phyloP scores from a whole-genome alignment of 2,113 vertebrate species.

The Peromyscus polionotus region DNA sequence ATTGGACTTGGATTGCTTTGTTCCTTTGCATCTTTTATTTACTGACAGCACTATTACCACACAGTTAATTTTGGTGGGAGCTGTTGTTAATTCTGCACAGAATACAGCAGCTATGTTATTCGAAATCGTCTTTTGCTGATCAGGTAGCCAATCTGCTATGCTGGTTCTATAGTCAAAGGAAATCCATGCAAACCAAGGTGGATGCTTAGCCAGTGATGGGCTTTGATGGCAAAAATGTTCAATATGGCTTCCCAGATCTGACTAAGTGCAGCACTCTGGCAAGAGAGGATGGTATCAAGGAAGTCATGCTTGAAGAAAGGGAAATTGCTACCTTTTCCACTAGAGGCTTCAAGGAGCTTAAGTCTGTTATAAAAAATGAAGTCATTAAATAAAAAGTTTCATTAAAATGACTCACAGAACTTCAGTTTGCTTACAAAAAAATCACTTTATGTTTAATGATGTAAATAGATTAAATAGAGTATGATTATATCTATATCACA shows the following conservation, averaged over 20 bases:
- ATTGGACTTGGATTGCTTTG: neutral
- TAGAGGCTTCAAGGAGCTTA: neutral
- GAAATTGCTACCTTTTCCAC: too few species aligned
- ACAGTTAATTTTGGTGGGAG: accelerated
- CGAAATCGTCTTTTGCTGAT: neutral
- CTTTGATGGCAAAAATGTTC: neutral
- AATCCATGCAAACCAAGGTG: neutral
- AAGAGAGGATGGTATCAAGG: neutral
- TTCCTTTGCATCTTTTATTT: neutral
- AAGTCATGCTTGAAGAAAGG: neutral
- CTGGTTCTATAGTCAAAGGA: neutral
- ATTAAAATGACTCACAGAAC: neutral
- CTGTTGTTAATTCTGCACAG: neutral
- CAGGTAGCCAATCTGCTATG: too few species aligned
- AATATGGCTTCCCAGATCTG: neutral
- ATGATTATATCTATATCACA: neutral
- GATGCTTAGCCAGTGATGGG: neutral
- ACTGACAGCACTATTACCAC: neutral
- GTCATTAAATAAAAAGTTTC: neutral
- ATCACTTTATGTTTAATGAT: neutral
- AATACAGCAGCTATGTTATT: neutral
- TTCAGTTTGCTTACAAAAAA: neutral
- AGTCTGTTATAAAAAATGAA: neutral
- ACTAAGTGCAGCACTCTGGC: neutral
- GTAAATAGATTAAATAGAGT: neutral